phyloP scores from a whole-genome alignment of 2,888 invertebrate species.

The Empis stercorea region DNA sequence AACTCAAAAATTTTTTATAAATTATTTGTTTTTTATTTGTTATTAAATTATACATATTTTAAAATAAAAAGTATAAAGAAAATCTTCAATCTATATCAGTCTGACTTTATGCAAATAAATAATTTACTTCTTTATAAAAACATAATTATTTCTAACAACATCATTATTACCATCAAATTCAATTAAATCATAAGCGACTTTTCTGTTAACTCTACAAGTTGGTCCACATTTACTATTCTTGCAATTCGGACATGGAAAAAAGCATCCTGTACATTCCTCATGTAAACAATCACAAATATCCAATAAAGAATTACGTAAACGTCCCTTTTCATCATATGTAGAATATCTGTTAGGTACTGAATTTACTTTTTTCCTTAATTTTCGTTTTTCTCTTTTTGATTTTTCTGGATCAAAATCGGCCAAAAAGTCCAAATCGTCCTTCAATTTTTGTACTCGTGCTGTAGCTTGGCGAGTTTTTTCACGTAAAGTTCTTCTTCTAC shows the following conservation, averaged over 20 bases:
- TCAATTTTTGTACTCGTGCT: neutral
- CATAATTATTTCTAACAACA: conserved; percentile 27
- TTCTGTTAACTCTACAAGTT: conserved; percentile 65
- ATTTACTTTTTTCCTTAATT: conserved; percentile 49
- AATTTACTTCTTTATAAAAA: too few species aligned
- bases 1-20: too few species aligned
- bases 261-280: conserved; percentile 68
- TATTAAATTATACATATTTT: too few species aligned
- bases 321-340: conserved; percentile 59
- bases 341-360: conserved; percentile 20
- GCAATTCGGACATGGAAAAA: conserved; percentile 65
- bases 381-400: conserved; percentile 63
- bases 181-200: conserved; percentile 64
- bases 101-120: too few species aligned
- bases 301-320: conserved; percentile 45
- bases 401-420: conserved; percentile 67
- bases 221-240: conserved; percentile 62
- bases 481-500: neutral
- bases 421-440: conserved; percentile 24
- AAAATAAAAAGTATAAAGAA: too few species aligned
- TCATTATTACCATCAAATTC: conserved; percentile 68
- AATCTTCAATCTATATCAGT: too few species aligned
- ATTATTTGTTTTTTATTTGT: too few species aligned
- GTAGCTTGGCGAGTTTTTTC: neutral
- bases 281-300: conserved; percentile 80